Evolutionary conservation across 2,888 invertebrate genomes (phyloP).

Genomic region (Saturnia japonica): DNA sequence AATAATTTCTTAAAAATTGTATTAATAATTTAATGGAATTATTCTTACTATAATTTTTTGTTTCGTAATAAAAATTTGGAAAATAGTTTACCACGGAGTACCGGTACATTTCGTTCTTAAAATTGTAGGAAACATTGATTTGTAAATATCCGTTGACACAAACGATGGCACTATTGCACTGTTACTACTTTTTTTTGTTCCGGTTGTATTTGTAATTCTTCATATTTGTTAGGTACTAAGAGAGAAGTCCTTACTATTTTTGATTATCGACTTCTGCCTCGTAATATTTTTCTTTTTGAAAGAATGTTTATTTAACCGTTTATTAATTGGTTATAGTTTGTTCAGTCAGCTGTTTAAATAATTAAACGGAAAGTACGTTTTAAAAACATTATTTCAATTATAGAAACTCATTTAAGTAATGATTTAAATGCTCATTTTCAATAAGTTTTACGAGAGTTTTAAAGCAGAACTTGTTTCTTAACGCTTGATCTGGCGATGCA

Average conservation of each 20-base stretch:
- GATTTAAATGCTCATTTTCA: conserved; percentile 28
- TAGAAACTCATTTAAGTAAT: neutral
- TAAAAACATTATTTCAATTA: neutral
- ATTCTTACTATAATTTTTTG: neutral
- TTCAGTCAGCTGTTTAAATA: neutral
- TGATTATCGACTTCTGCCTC: neutral
- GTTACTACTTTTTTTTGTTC: neutral
- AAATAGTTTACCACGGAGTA: neutral
- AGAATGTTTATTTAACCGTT: neutral
- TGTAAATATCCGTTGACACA: neutral
- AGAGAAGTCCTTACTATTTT: neutral
- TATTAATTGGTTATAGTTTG: neutral
- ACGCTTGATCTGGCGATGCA: conserved; percentile 54
- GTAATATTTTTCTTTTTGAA: neutral
- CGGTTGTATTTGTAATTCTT: neutral
- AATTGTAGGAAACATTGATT: neutral
- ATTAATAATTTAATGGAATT: too few relatives aligned
- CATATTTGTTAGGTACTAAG: too few relatives aligned
- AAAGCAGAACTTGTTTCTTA: conserved; percentile 43
- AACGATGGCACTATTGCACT: too few relatives aligned
- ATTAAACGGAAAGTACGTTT: neutral
- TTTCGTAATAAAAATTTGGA: neutral
- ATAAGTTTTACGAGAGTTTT: conserved; percentile 42
- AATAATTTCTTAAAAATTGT: too few relatives aligned
- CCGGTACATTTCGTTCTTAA: neutral